These are phyloP conservation scores for Lasius platythorax DNA, from an alignment of 2,888 invertebrate genomes.

Conservation along the genomic window DNA sequence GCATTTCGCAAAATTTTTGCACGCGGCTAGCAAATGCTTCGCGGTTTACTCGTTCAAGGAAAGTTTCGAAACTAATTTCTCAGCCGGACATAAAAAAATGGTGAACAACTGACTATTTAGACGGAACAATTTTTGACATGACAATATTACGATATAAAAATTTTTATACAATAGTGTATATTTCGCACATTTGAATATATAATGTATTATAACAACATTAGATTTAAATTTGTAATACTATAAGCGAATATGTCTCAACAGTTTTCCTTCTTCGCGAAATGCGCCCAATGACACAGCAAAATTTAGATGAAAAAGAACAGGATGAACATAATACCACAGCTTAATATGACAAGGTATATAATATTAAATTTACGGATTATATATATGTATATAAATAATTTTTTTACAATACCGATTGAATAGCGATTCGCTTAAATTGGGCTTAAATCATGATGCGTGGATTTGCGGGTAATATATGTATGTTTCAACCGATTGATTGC, in stretches of 20 bases:
- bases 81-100: neutral
- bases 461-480: neutral
- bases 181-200: neutral
- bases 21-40: conserved; percentile 1
- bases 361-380: neutral
- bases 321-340: neutral
- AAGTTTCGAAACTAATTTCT: conserved; percentile 36
- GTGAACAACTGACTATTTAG: neutral
- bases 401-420: neutral
- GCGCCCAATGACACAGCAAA: neutral
- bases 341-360: neutral
- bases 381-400: neutral
- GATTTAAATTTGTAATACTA: neutral
- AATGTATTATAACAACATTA: neutral
- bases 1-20: conserved; percentile 67
- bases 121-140: conserved; percentile 8
- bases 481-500: conserved; percentile 27
- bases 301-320: neutral
- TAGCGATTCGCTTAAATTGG: neutral
- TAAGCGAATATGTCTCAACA: neutral
- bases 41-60: neutral
- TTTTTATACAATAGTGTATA: neutral
- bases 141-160: neutral
- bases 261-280: neutral
- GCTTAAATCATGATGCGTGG: neutral